A percentile compares a stretch with the other conserved stretches of the same genome.
Conservation (phyloP, 2,113 vertebrate species). For the Zosterops hypoxanthus region DNA sequence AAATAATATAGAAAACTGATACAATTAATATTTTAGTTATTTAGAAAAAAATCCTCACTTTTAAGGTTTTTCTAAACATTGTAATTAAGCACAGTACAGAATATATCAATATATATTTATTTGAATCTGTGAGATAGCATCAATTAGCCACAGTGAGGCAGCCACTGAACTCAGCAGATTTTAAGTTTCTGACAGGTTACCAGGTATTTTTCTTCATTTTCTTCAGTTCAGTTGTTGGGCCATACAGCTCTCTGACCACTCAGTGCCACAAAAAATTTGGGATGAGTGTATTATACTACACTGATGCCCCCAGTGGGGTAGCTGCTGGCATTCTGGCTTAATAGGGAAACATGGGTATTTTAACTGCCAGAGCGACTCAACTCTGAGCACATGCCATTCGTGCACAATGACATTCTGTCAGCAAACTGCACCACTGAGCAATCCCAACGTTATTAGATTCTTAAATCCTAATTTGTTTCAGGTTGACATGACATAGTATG, state of each 20-base stretch:
- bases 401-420: conserved; percentile 30
- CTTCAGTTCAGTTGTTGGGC: not conserved
- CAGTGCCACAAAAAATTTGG: not conserved
- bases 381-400: not conserved
- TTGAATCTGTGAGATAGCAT: not conserved
- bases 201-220: not conserved
- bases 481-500: conserved; percentile 39
- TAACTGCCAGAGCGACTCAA: not conserved
- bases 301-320: not conserved
- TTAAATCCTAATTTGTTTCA: conserved; percentile 60
- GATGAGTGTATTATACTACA: not conserved
- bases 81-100: not conserved
- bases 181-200: not conserved
- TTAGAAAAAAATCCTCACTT: not conserved
- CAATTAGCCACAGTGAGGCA: not conserved
- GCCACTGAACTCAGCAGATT: not conserved
- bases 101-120: not conserved
- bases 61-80: not conserved
- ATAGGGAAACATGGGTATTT: not conserved
- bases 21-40: not conserved
- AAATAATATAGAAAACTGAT: not conserved
- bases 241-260: not conserved
- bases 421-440: conserved; percentile 16
- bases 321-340: not conserved
- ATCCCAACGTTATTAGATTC: conserved; percentile 32